phyloP scores from a whole-genome alignment of 2,797 vertebrate species.

The Cossypha niveicapilla region DNA sequence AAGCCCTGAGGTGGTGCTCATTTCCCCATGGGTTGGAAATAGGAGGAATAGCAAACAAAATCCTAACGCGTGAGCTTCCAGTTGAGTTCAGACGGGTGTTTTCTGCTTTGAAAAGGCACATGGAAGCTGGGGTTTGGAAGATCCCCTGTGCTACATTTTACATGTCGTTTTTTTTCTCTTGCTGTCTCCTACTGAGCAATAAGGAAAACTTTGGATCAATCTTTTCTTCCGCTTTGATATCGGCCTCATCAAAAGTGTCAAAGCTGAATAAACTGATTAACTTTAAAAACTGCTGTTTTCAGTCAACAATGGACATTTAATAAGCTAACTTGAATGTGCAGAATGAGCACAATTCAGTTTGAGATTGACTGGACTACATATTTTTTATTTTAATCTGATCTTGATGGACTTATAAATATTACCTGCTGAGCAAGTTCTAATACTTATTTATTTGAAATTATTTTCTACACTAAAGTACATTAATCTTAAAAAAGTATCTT shows the following conservation, averaged over 20 bases:
- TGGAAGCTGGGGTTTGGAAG: constrained; percentile 77
- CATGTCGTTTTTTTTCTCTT: constrained; percentile 64
- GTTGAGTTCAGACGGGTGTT: constrained; percentile 66
- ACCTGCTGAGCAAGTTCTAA: constrained; percentile 78
- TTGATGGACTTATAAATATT: constrained; percentile 80
- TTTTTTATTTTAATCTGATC: constrained; percentile 75
- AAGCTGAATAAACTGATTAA: constrained; percentile 78
- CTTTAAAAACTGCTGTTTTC: constrained; percentile 73
- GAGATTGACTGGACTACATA: constrained; percentile 73
- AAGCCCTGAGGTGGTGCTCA: constrained; percentile 74
- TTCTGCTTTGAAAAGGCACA: constrained; percentile 66
- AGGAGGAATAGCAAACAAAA: constrained; percentile 71
- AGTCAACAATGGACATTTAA: constrained; percentile 77
- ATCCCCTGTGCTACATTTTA: constrained; percentile 66
- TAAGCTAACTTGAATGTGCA: constrained; percentile 73
- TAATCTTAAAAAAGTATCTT: constrained; percentile 74
- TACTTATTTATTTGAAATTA: constrained; percentile 83
- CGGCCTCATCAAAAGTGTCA: constrained; percentile 70
- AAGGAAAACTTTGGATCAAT: constrained; percentile 72
- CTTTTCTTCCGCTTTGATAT: constrained; percentile 76
- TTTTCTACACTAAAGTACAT: constrained; percentile 74
- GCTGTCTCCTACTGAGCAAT: constrained; percentile 75
- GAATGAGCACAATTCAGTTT: constrained; percentile 70
- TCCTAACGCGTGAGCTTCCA: constrained; percentile 56
- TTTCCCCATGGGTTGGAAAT: constrained; percentile 75